Base-by-base conservation (phyloP, 2,888 invertebrate species). In the Callinectes sapidus region DNA sequence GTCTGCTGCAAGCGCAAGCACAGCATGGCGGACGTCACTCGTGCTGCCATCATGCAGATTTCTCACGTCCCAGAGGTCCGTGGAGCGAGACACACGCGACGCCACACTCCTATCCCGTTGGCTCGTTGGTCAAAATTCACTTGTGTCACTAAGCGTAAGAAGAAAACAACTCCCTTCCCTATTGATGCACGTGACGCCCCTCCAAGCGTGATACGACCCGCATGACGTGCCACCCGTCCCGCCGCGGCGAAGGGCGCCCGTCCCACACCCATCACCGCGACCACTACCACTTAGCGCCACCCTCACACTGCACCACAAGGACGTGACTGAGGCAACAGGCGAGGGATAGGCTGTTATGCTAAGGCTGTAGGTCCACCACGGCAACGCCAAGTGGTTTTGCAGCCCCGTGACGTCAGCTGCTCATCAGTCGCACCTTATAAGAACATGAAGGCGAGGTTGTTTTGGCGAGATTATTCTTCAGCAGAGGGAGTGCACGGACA, bases 321-420 rank as follows among this genome's bases (percentile, higher is more conserved):
- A 81, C 81, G 35, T 16, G 81, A 81, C 81, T 81, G 81, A 81
- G 81, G 81, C 81, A 81, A 81, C 81, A 35, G 81, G 35, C 81
- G 16, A 16, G 14, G 32, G 81, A 81, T 81, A n/a, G 16, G 16
- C 81, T 81, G 81, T 81, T 81, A 81, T 35, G 81, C 81, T 81
- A 35, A 81, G 14, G 18, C 32, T 77, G 81, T 18, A 81, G 81
- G 81, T 81, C 81, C 81, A 35, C 81, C 35, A 81, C 18, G 35
- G 81, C 81, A n/a, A 35, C 81, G 35, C 14, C 32, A 35, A 81
- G 81, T 81, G 81, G 35, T 81, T 81, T 81, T 35, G 81, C 81
- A 81, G 81, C 13, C 81, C 81, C 35, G 8, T 81, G 81, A 81
- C 81, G 81, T 81, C 81, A 81, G 35, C 35, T 16, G 16, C 32